A percentile compares a stretch with the other conserved stretches of the same genome.
phyloP scores from a whole-genome alignment of 1,140 invertebrate genomes.

The Homarus americanus region DNA sequence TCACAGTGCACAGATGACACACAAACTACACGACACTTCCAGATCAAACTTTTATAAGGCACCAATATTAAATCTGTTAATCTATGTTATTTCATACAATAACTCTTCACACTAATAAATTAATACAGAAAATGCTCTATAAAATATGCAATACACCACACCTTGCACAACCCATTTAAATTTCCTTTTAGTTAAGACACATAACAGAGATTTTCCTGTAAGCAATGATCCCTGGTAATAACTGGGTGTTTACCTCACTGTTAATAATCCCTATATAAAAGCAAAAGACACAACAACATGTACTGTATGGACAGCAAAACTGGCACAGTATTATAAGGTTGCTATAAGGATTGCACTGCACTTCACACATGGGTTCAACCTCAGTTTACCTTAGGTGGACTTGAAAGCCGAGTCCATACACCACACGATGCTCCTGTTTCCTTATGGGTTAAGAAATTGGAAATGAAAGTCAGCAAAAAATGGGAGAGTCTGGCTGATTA shows the following conservation, averaged over 20 bases:
- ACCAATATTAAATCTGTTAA: not conserved
- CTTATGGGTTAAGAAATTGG: constrained; percentile 60
- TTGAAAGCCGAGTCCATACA: constrained; percentile 52
- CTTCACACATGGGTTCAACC: constrained; percentile 35
- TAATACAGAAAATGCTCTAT: not conserved
- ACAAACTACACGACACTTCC: not conserved
- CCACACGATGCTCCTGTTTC: constrained; percentile 35
- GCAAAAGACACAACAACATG: constrained; percentile 24
- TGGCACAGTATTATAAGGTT: constrained; percentile 20
- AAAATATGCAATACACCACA: not conserved
- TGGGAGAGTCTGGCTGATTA: not conserved
- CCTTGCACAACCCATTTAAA: not conserved
- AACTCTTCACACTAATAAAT: not conserved
- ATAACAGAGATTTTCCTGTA: not conserved
- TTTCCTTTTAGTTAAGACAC: not conserved
- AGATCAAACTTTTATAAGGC: not conserved
- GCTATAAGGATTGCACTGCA: constrained; percentile 44
- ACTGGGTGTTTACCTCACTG: constrained; percentile 10
- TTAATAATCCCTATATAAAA: constrained; percentile 9
- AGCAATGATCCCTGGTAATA: not conserved
- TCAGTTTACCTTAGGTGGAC: constrained; percentile 50
- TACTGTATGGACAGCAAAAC: constrained; percentile 31
- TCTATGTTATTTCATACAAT: not conserved
- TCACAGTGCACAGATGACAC: too few relatives aligned
- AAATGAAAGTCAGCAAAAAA: constrained; percentile 44